Evolutionary conservation across 2,888 invertebrate species (phyloP).

Genomic region (Caenorhabditis drosophilae): DNA sequence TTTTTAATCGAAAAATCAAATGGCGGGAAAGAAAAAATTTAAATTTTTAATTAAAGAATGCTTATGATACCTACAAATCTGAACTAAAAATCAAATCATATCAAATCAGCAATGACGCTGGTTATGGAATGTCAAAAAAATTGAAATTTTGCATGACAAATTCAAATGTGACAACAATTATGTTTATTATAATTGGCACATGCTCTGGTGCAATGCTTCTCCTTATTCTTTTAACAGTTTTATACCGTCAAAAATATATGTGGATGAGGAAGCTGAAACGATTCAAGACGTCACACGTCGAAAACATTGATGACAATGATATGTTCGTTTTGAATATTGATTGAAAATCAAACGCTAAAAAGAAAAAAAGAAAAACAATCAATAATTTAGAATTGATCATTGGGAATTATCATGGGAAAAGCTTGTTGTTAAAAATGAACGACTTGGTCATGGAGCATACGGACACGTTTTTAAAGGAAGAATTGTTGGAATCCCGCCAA

Average conservation of each 20-base stretch:
- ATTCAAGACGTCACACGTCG: constrained; percentile 42
- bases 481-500: constrained; percentile 57
- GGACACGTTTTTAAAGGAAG: constrained; percentile 62
- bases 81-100: constrained; percentile 28
- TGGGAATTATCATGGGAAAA: constrained; percentile 64
- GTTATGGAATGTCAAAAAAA: constrained; percentile 14
- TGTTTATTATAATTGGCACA: constrained; percentile 60
- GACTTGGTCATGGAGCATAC: constrained; percentile 62
- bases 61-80: constrained; percentile 35
- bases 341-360: too few relatives aligned
- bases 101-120: constrained; percentile 21
- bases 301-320: constrained; percentile 37
- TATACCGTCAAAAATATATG: constrained; percentile 59
- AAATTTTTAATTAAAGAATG: constrained; percentile 17
- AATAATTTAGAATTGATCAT: constrained; percentile 52
- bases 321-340: constrained; percentile 31
- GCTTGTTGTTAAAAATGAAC: constrained; percentile 59
- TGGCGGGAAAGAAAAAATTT: background rate
- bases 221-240: constrained; percentile 55
- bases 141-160: constrained; percentile 14
- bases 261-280: constrained; percentile 58
- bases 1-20: too few relatives aligned
- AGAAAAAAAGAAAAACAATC: too few relatives aligned
- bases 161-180: constrained; percentile 44
- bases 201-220: constrained; percentile 54